Conservation (phyloP, 1,140 invertebrate species). For the Saccostrea glomerata region DNA sequence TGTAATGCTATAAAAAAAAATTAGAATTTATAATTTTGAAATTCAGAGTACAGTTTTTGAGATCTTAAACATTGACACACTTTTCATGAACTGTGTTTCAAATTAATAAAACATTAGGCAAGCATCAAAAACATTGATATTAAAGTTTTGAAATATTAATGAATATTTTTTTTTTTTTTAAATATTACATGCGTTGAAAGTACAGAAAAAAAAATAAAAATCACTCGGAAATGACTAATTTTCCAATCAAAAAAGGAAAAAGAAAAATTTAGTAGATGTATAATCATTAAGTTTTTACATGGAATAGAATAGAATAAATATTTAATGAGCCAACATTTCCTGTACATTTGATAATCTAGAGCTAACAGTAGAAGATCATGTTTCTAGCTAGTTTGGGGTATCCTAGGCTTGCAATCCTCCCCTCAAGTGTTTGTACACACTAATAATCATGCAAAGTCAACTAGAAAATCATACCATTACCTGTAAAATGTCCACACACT, state of each 20-base stretch:
- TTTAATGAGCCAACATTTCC: slow-evolving; percentile 15
- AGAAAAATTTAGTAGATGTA: background rate
- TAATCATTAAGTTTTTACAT: slow-evolving; percentile 2
- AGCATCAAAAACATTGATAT: too few relatives aligned
- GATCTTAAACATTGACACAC: too few relatives aligned
- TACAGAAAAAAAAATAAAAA: too few relatives aligned
- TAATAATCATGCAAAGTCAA: slow-evolving; percentile 17
- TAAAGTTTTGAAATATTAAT: too few relatives aligned
- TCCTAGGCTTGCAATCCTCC: background rate
- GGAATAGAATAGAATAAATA: slow-evolving; percentile 27
- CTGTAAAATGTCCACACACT: slow-evolving; percentile 3
- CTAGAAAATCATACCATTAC: slow-evolving; percentile 9
- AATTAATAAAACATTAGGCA: too few relatives aligned
- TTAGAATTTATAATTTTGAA: too few relatives aligned
- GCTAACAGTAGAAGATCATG: slow-evolving; percentile 15
- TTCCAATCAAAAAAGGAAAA: background rate
- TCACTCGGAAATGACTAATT: background rate
- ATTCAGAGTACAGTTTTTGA: too few relatives aligned
- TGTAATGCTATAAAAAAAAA: too few relatives aligned
- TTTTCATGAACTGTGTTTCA: too few relatives aligned
- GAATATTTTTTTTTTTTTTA: too few relatives aligned
- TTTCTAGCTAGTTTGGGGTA: slow-evolving; percentile 4
- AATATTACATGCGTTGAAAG: too few relatives aligned
- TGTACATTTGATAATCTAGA: background rate
- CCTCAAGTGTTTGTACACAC: background rate